Evolutionary conservation across 2,113 vertebrate species (phyloP), one percentile per base, ranked within the genome.

Genomic region (Plecotus auritus): DNA sequence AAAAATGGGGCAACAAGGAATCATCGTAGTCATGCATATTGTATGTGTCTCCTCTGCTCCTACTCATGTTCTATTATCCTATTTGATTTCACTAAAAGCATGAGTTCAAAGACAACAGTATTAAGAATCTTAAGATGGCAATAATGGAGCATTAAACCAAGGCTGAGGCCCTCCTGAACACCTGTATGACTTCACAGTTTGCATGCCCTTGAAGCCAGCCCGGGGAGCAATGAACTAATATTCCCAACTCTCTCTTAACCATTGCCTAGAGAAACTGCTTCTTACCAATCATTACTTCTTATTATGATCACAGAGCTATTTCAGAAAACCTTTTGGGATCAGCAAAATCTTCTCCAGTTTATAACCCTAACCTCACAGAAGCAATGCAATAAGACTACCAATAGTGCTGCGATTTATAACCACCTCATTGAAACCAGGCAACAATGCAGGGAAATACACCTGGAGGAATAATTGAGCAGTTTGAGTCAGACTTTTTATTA

Each of bases 251-350:
- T 85, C 32, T 42, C 40, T 66, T 56, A 84, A 66, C 47, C 66
- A 37, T 7, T 87, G 22, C 40, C 20, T 45, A 54, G 56, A 73
- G 13, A 86, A 89, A 84, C 9, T 80, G 32, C n/a, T 88, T 92
- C 59, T 88, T 81, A n/a, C 26, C 16, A 69, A 20, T 59, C 88
- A 83, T 90, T 69, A 32, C 88, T 93, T 82, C 56, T 94, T 61
- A 77, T 93, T 93, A 93, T 69, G 22, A 90, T 40, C 32, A 42
- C 35, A 95, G 26, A 83, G 4, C 22, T 89, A 89, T 78, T 95
- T 83, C 28, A 90, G 81, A 85, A 94, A 94, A 64, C 9, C 56
- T 78, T 77, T 69, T 45, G 54, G 13, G 8, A 26, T 47, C 30
- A 78, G 23, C 49, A 93, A 82, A 49, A 26, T 88, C 61, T 51